Evolutionary conservation across 2,888 invertebrate genomes (phyloP), one percentile per base, ranked within the genome.

Genomic region (Rhimphoctona megacephalus): DNA sequence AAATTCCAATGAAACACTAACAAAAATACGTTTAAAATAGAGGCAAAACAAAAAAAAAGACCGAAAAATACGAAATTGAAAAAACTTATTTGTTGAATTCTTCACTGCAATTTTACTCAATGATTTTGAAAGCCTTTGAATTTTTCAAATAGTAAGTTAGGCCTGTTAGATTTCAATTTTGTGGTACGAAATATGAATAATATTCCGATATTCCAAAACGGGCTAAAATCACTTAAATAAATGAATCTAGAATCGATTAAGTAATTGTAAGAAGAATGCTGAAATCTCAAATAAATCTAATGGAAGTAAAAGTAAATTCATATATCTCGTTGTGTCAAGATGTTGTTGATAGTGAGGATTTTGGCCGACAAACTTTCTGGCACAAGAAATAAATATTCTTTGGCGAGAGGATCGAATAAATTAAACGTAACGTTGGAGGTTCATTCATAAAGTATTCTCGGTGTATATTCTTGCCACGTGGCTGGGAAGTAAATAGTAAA

Each of bases 391-490:
- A 84, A 84, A 81, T 84, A 84, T 82, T 79, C 69, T 78, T 82
- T 86, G 86, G 86, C 84, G 64, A 33, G 52, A 76, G 84, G 17
- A 46, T 22, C 17, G 86, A 84, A 86, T 86, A 84, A 86, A 86
- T 82, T 79, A 69, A n/a, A n/a, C 36, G 57, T 77, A 78, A 79
- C 74, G 61, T 66, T 64, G 17, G 76, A 33, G 64, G 17, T 46
- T 70, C 84, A 84, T 86, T 84, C 84, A 84, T 84, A 82, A 84
- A 86, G 61, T 70, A 84, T 86, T 84, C 74, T 64, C 74, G 74
- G 17, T 39, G 54, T 78, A 54, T 70, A 67, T 79, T 66, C 69
- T 36, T 54, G 73, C 69, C 70, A 79, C 81, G 86, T 49, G 74
- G 36, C 19, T 19, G 14, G 36, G 54, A 25, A 64, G 83, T 69